Evolutionary conservation across 1,140 invertebrate genomes (phyloP).

Genomic region (Cyphomyrmex costatus): DNA sequence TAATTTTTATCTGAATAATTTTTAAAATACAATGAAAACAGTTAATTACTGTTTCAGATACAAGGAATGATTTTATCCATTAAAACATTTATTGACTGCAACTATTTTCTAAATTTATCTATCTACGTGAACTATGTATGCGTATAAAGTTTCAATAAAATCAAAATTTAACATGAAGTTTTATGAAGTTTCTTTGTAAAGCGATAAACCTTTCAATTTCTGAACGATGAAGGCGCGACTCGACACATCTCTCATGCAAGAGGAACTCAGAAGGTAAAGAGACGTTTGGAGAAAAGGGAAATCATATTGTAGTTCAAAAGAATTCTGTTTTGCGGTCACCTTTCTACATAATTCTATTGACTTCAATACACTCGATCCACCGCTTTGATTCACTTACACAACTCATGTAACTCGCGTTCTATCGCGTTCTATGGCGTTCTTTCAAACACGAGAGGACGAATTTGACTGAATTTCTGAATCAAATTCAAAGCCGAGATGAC

Average conservation of each 20-base stretch:
- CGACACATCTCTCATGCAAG: not conserved
- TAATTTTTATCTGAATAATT: too few relatives aligned
- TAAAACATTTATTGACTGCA: too few relatives aligned
- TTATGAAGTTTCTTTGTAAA: too few relatives aligned
- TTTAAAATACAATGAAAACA: too few relatives aligned
- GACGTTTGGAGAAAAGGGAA: not conserved
- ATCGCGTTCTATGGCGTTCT: not conserved
- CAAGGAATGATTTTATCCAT: too few relatives aligned
- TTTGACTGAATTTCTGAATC: not conserved
- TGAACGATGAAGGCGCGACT: not conserved
- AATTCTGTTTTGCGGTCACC: not conserved
- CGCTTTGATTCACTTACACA: constrained; percentile 5
- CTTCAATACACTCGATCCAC: not conserved
- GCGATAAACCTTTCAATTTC: not conserved
- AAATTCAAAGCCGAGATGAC: not conserved
- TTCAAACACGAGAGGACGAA: not conserved
- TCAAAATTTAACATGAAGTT: too few relatives aligned
- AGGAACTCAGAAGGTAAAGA: not conserved
- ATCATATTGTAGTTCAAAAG: not conserved
- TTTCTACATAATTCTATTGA: constrained; percentile 2
- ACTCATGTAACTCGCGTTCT: not conserved
- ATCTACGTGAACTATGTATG: too few relatives aligned
- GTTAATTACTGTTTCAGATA: too few relatives aligned
- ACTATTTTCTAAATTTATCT: too few relatives aligned
- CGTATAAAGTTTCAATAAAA: too few relatives aligned